These are phyloP conservation scores for Gymnoscopelus microlampas DNA, from an alignment of 2,797 vertebrate genomes.

Conservation along the genomic window DNA sequence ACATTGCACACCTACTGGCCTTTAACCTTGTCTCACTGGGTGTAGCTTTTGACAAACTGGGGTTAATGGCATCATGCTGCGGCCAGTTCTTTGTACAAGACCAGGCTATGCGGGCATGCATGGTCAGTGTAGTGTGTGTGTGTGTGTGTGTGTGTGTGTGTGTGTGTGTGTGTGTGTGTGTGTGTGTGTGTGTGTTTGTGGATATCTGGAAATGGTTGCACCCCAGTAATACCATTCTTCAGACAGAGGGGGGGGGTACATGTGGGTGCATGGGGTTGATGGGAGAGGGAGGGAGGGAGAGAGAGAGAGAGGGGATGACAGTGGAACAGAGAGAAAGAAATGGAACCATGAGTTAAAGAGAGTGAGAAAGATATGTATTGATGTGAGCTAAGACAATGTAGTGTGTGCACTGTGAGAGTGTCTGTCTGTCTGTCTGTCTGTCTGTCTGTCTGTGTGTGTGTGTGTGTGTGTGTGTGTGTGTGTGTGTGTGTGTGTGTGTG, in stretches of 20 bases:
- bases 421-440: background rate
- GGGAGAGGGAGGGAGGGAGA: conserved; percentile 39
- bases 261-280: background rate
- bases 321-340: background rate
- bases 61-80: conserved; percentile 18
- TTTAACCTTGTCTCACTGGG: too few species aligned
- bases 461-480: conserved; percentile 45
- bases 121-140: conserved; percentile 69
- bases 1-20: too few species aligned
- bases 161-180: conserved; percentile 1
- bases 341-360: too few species aligned
- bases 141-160: background rate
- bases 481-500: conserved; percentile 37
- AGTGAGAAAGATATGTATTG: conserved; percentile 49
- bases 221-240: conserved; percentile 78
- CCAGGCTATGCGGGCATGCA: conserved; percentile 49
- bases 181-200: conserved; percentile 31
- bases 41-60: too few species aligned
- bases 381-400: background rate
- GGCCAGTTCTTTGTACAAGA: conserved; percentile 61
- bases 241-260: conserved; percentile 58
- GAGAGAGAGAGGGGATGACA: background rate
- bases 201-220: conserved; percentile 81
- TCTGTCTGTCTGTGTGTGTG: conserved; percentile 11
- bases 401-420: background rate